phyloP scores from a whole-genome alignment of 2,113 vertebrate species.

The Petrocephalus zakoni region DNA sequence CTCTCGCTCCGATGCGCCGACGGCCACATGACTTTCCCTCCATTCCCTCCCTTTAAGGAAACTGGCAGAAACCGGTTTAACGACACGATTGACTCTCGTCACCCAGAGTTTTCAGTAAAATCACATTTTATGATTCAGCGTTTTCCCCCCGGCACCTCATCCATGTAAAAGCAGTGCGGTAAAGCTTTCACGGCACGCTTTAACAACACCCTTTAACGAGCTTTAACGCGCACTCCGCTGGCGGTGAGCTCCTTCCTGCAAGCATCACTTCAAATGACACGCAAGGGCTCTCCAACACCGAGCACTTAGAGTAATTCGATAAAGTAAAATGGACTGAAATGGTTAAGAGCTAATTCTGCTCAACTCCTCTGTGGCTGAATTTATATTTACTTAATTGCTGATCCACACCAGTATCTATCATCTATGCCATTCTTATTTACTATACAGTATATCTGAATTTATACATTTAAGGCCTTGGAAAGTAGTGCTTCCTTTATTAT shows the following conservation, averaged over 20 bases:
- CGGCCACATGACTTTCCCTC: background rate
- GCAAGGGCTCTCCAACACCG: background rate
- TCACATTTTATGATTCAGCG: background rate
- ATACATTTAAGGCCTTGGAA: background rate
- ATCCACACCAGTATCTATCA: background rate
- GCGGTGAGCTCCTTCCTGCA: background rate
- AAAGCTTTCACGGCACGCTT: background rate
- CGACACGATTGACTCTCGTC: background rate
- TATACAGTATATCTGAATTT: background rate
- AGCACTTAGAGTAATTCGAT: background rate
- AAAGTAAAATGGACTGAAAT: background rate
- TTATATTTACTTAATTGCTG: constrained; percentile 8
- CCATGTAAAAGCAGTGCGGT: background rate
- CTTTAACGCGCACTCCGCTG: background rate
- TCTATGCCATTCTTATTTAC: background rate
- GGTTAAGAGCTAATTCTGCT: background rate
- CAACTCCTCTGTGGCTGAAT: background rate
- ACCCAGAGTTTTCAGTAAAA: background rate
- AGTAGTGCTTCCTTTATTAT: background rate
- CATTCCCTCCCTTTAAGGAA: background rate
- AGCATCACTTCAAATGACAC: background rate
- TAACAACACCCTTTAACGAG: background rate
- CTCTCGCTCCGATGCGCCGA: background rate
- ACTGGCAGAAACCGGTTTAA: background rate
- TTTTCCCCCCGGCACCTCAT: background rate